phyloP scores from a whole-genome alignment of 2,113 vertebrate genomes.

The Rattus norvegicus region GRCr8 NC_086022.1:86130001-86130500 shows the following conservation, averaged over 20 bases:
- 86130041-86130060: neutral
- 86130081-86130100: neutral
- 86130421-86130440: conserved; percentile 4
- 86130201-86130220: neutral
- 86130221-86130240: neutral
- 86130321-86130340: neutral
- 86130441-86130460: neutral
- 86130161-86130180: neutral
- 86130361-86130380: neutral
- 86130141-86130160: neutral
- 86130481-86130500: neutral
- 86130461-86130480: neutral
- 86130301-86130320: neutral
- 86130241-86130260: neutral
- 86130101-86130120: neutral
- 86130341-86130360: neutral
- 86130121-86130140: neutral
- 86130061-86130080: neutral
- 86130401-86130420: neutral
- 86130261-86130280: neutral
- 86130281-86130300: neutral
- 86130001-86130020: neutral
- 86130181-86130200: neutral
- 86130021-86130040: neutral
- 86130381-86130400: neutral